Evolutionary conservation across 2,888 invertebrate species (phyloP), one percentile per base, ranked within the genome.

Genomic region (Andrena flavipes): DNA sequence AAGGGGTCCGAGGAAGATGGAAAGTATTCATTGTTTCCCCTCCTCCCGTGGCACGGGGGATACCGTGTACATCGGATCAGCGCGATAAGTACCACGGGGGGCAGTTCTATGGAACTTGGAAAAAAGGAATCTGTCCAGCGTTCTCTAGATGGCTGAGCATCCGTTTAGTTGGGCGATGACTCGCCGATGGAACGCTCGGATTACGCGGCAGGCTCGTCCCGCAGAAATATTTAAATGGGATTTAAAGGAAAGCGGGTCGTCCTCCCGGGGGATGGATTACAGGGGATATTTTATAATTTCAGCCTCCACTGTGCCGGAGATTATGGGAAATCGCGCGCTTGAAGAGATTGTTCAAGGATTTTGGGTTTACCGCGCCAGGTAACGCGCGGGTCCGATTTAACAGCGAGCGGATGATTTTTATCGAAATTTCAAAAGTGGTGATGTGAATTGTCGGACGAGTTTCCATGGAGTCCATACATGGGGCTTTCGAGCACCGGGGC

Each of bases 1-100:
- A 20, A n/a, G 33, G 60, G 62, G n/a, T 30, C 48, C n/a, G 48
- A 42, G 23, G 26, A 54, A 35, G 54, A 60, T 26, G n/a, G 26
- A 23, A 62, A 70, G 29, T 48, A 60, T 70, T 76, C 70, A 83
- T 81, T 77, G 81, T 76, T 54, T 59, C n/a, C 54, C 7, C 59
- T 42, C 20, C 29, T 35, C 23, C 26, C 20, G 42, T 0, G 56
- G 42, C n/a, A 33, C 16, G 29, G 64, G 13, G 2, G 54, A 65
- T 60, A 49, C 56, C 59, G 35, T 70, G 16, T 60, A 56, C 56
- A 68, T 68, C 33, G 42, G 48, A 48, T 59, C 42, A 26, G 16
- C 16, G 63, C 54, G 78, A 78, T 78, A 68, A 69, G 76, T 56
- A 69, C 26, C 62, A 30, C 16, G 35, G 7, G 8, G 26, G 35